Conservation (phyloP, 2,113 vertebrate genomes). For the Anas platyrhynchos region DNA sequence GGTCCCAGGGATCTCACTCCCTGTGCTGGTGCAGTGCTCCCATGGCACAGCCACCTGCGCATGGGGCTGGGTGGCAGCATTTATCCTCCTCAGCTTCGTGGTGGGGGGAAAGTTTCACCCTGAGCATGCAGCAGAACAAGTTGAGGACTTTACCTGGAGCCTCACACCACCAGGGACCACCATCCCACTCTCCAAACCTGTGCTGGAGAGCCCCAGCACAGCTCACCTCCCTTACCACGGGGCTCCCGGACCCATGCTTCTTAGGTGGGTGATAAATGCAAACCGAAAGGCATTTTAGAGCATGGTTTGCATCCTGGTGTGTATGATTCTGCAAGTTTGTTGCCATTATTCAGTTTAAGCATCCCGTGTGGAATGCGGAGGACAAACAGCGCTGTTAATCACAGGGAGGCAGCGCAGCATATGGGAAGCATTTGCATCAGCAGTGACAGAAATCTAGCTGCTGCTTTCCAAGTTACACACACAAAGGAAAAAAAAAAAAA, state of each 20-base stretch:
- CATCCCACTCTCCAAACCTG: background rate
- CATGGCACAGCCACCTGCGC: too few relatives aligned
- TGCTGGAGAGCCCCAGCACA: background rate
- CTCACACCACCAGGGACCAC: background rate
- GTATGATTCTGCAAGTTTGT: background rate
- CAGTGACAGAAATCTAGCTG: background rate
- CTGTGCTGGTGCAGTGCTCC: too few relatives aligned
- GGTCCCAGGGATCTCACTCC: fast-evolving
- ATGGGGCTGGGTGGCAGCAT: background rate
- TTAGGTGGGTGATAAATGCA: background rate
- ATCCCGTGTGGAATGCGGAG: background rate
- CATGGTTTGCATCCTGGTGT: background rate
- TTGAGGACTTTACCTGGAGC: background rate
- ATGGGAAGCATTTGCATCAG: constrained; percentile 37
- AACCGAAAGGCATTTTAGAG: background rate
- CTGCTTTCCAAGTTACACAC: constrained; percentile 12
- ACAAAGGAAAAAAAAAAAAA: background rate
- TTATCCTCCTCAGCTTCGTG: background rate
- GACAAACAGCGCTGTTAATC: constrained; percentile 18
- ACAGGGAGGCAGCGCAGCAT: background rate
- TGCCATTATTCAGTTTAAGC: background rate
- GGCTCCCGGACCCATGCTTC: background rate
- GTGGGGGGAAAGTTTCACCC: fast-evolving
- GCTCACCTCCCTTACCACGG: background rate
- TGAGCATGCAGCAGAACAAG: background rate